phyloP scores from a whole-genome alignment of 2,113 vertebrate genomes.

The Lagopus muta region DNA sequence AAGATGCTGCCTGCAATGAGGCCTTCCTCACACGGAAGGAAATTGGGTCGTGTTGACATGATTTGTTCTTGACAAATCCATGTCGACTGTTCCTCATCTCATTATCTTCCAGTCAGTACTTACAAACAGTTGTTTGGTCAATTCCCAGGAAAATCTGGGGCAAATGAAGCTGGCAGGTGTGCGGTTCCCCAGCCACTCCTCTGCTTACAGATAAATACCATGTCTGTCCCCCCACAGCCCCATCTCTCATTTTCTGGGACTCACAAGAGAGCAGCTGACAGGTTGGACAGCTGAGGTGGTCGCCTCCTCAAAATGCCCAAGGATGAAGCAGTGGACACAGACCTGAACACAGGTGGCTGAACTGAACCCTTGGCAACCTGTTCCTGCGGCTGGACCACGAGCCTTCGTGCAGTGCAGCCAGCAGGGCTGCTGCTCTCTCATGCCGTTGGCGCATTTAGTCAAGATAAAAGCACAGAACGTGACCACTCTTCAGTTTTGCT shows the following conservation, averaged over 20 bases:
- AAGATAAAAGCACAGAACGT: fast-evolving
- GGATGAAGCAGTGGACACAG: neutral
- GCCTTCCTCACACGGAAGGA: conserved; percentile 31
- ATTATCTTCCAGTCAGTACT: conserved; percentile 53
- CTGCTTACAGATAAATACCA: fast-evolving
- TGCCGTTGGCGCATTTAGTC: fast-evolving
- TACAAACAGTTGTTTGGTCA: conserved; percentile 68
- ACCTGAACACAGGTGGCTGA: neutral
- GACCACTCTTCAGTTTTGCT: neutral
- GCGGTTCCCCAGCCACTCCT: conserved; percentile 37
- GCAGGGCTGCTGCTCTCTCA: neutral
- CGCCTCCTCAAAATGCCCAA: neutral
- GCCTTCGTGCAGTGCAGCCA: neutral
- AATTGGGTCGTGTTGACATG: conserved; percentile 54
- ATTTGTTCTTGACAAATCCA: conserved; percentile 62
- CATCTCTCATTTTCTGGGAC: neutral
- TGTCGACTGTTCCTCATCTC: conserved; percentile 48
- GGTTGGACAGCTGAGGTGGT: neutral
- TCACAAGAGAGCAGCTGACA: neutral
- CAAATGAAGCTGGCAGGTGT: conserved; percentile 49
- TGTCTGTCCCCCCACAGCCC: fast-evolving
- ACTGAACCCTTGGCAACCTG: neutral
- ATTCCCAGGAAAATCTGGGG: conserved; percentile 61
- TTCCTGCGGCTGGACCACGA: fast-evolving
- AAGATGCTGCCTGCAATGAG: neutral